Percentiles rank a stretch among this genome's conserved stretches.
Evolutionary conservation across 2,113 vertebrate genomes (phyloP).

Genomic region (Tautogolabrus adspersus): DNA sequence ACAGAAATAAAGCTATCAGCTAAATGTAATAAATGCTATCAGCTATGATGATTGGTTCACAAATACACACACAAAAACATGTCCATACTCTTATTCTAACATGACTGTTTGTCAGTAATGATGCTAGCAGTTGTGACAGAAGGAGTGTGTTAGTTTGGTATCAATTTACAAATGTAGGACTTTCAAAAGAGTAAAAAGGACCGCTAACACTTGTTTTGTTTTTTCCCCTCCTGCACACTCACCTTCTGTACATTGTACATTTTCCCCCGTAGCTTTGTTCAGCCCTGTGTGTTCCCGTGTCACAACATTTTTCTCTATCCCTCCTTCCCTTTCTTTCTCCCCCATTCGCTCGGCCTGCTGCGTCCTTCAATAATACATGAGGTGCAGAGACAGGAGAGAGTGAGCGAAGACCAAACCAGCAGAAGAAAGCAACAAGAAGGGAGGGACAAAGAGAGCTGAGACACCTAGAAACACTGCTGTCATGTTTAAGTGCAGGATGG

Average conservation of each 20-base stretch:
- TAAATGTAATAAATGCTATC: constrained; percentile 55
- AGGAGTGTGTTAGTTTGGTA: constrained; percentile 60
- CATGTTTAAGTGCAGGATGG: constrained; percentile 70
- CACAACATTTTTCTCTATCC: constrained; percentile 33
- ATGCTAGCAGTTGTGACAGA: constrained; percentile 47
- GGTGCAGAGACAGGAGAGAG: constrained; percentile 56
- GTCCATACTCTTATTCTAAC: constrained; percentile 59
- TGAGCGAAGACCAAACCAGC: constrained; percentile 53
- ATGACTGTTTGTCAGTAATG: constrained; percentile 71
- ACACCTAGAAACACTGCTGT: constrained; percentile 63
- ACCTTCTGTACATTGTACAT: constrained; percentile 16
- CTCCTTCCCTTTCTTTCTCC: constrained; percentile 41
- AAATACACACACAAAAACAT: constrained; percentile 67
- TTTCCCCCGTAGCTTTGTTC: not conserved
- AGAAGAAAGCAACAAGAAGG: constrained; percentile 42
- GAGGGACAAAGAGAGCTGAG: constrained; percentile 48
- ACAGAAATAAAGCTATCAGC: constrained; percentile 46
- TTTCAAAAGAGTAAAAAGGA: constrained; percentile 69
- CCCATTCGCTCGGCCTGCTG: constrained; percentile 43
- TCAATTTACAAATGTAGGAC: constrained; percentile 78
- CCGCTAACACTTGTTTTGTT: constrained; percentile 49
- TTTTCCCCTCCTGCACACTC: constrained; percentile 8
- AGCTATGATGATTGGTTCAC: constrained; percentile 67
- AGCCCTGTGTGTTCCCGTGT: constrained; percentile 22
- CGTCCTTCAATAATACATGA: constrained; percentile 74